Conservation (phyloP, 1,140 invertebrate species). For the Venturia canescens region DNA sequence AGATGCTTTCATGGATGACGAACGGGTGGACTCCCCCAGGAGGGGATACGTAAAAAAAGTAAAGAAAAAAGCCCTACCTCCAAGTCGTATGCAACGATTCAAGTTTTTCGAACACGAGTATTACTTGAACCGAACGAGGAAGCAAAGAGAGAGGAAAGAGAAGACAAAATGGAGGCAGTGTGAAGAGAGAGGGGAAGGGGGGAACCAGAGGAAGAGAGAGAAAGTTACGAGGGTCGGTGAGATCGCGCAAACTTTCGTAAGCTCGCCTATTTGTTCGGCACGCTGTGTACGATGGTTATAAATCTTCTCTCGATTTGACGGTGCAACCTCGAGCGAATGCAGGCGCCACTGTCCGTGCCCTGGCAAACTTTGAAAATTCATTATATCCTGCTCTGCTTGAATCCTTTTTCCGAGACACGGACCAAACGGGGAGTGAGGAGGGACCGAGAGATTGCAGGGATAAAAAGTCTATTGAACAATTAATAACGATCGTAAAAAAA, state of each 20-base stretch:
- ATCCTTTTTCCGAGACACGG: no score
- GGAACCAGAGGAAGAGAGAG: not conserved
- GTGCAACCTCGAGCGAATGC: slow-evolving; percentile 19
- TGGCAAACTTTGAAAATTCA: slow-evolving; percentile 40
- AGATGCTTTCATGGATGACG: not conserved
- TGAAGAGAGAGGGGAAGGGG: not conserved
- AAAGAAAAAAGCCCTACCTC: not conserved
- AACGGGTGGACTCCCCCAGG: no score
- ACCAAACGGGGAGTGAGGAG: no score
- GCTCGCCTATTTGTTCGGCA: slow-evolving; percentile 41
- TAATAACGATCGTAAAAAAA: not conserved
- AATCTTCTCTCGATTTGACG: slow-evolving; percentile 45
- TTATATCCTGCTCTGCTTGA: slow-evolving; percentile 17
- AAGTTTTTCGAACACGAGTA: not conserved
- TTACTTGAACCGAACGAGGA: not conserved
- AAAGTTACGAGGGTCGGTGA: slow-evolving; percentile 10
- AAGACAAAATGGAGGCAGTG: not conserved
- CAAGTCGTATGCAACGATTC: not conserved
- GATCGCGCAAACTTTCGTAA: slow-evolving; percentile 38
- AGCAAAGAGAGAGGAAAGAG: not conserved
- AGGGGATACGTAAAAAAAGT: not conserved
- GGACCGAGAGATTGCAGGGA: not conserved
- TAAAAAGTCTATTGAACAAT: not conserved
- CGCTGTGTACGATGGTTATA: slow-evolving; percentile 34
- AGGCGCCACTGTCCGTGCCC: slow-evolving; percentile 28